Conservation (phyloP, 2,113 vertebrate species). For the cat (Felis catus) region DNA sequence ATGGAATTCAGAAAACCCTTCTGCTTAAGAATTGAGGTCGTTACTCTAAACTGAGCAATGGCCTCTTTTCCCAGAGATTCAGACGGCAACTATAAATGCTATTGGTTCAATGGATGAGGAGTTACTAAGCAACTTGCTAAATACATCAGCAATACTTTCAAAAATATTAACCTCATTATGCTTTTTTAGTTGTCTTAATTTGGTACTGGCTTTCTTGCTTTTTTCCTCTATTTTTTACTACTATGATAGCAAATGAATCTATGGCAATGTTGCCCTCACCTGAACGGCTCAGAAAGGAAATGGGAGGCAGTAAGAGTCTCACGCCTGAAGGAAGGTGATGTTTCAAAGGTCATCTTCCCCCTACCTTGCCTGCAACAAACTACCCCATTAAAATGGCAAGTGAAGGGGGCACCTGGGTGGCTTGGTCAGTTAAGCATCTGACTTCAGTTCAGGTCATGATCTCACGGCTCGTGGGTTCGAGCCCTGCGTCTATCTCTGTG, state of each 20-base stretch:
- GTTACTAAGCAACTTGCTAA: slow-evolving; percentile 35
- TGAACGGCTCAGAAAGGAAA: neutral
- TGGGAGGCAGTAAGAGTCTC: neutral
- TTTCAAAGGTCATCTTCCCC: neutral
- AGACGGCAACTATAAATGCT: neutral
- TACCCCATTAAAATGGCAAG: neutral
- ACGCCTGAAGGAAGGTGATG: neutral
- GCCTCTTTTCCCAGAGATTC: neutral
- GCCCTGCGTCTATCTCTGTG: no score
- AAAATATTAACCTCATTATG: slow-evolving; percentile 31
- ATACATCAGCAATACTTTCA: slow-evolving; percentile 37
- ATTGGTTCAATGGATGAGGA: neutral
- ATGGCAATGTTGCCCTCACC: neutral
- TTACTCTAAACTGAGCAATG: neutral
- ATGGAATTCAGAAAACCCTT: neutral
- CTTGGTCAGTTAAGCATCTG: no score
- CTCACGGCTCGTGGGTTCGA: no score
- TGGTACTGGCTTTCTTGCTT: neutral
- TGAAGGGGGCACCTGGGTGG: neutral
- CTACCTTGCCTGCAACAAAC: neutral
- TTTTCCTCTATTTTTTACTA: neutral
- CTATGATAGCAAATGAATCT: slow-evolving; percentile 7
- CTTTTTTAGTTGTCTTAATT: slow-evolving; percentile 42
- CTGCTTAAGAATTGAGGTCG: neutral
- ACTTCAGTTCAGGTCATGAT: no score